phyloP scores from a whole-genome alignment of 1,140 invertebrate species.

The Neotoxoptera formosana region DNA sequence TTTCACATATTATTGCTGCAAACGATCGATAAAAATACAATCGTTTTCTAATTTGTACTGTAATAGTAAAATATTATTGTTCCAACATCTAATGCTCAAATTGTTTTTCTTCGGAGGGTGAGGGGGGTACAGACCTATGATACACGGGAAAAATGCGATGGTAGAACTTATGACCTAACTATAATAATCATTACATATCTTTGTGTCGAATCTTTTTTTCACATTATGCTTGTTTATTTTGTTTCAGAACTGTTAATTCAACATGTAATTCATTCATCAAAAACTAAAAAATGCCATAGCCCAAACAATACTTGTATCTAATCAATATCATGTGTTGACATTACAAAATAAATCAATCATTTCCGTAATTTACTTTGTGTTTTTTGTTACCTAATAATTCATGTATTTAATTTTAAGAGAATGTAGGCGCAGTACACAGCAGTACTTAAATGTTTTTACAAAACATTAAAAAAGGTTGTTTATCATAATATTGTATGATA shows the following conservation, averaged over 20 bases:
- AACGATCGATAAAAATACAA: no score
- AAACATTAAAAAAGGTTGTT: neutral
- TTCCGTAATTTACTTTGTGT: neutral
- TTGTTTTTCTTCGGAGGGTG: no score
- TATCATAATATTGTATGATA: neutral
- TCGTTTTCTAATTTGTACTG: neutral
- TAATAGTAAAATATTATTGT: neutral
- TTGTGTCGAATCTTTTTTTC: neutral
- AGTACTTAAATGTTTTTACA: neutral
- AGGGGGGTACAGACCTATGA: neutral
- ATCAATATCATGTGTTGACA: neutral
- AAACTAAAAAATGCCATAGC: neutral
- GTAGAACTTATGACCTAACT: neutral
- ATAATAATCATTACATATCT: neutral
- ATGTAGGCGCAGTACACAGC: no score
- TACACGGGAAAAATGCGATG: neutral
- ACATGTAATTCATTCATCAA: neutral
- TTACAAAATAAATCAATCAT: neutral
- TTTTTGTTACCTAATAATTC: neutral
- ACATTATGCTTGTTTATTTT: neutral
- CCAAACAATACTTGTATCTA: neutral
- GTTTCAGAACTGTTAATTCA: constrained; percentile 12
- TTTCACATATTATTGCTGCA: no score
- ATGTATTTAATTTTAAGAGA: neutral
- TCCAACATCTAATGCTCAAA: neutral